Evolutionary conservation across 2,113 vertebrate genomes (phyloP), one percentile per base, ranked within the genome.

Genomic region (Rutilus rutilus): DNA sequence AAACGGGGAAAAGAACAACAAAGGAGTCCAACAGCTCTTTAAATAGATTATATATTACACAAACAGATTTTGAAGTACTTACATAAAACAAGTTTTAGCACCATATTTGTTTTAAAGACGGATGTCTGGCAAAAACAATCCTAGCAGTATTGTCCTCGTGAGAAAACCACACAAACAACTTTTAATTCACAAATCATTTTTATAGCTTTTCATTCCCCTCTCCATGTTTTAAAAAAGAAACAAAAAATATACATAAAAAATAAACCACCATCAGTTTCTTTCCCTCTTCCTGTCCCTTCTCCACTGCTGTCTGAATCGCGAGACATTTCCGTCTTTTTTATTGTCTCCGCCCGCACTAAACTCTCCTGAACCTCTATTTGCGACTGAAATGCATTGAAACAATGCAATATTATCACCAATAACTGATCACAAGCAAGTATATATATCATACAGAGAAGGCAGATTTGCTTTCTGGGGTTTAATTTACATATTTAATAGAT

Each of bases 31-130:
- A 78, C 86, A 91, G 91, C 92, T 94, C 94, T 93, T 94, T 92
- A 93, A 92, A 94, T 94, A 96, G 94, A 93, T 93, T 89, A 95
- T 96, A 94, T 96, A 95, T 96, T 96, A 95, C 94, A 96, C 91
- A 93, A 92, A 94, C 91, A 92, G 91, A 90, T 92, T 88, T 92
- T 6, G 75, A 90, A 95, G 93, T 94, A 95, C 93, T 95, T 96
- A 94, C 94, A 94, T 91, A 93, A 93, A 93, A 95, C 93, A 93
- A 90, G 92, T 93, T 92, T 90, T 89, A 96, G 94, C 95, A 94
- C 94, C 95, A 94, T 91, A 90, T 82, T 93, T 90, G 14, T 14
- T 86, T 86, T 91, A 87, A 91, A 91, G 89, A 89, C 23, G 59
- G 91, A 91, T 87, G 89, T 88, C 88, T 90, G 88, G 89, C 85